Evolutionary conservation across 2,797 vertebrate genomes (phyloP).

Genomic region (Allobates femoralis): DNA sequence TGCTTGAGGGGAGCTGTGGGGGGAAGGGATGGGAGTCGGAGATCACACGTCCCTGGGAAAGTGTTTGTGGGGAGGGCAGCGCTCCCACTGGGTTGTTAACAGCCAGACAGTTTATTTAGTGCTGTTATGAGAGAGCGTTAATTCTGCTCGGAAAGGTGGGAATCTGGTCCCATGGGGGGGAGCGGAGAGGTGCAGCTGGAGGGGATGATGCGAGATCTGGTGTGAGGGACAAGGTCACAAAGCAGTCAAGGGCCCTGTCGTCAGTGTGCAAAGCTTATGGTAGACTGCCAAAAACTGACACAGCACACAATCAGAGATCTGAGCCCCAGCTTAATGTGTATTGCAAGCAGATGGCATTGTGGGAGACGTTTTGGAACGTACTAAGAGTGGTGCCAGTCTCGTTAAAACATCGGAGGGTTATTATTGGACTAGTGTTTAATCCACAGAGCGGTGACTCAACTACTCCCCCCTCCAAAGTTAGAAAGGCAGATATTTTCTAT

Average conservation of each 20-base stretch:
- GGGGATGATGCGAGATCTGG: constrained; percentile 42
- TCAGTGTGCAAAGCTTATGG: constrained; percentile 20
- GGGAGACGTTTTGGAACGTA: not conserved
- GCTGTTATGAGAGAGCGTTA: constrained; percentile 63
- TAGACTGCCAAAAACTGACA: constrained; percentile 48
- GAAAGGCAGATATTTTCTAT: not conserved
- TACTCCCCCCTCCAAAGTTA: not conserved
- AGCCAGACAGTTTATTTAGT: constrained; percentile 65
- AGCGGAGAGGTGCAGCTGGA: constrained; percentile 57
- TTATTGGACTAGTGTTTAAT: constrained; percentile 23
- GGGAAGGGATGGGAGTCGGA: constrained; percentile 51
- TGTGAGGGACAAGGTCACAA: constrained; percentile 60
- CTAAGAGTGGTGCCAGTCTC: constrained; percentile 17
- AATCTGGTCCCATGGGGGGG: constrained; percentile 54
- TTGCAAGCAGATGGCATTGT: constrained; percentile 40
- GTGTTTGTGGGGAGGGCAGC: constrained; percentile 62
- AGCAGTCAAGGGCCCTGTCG: constrained; percentile 58
- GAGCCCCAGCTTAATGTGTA: constrained; percentile 9
- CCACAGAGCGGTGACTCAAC: constrained; percentile 25
- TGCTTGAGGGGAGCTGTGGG: constrained; percentile 41
- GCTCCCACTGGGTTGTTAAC: constrained; percentile 63
- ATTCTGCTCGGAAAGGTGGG: constrained; percentile 63
- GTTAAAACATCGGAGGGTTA: not conserved
- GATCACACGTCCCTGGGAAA: constrained; percentile 62
- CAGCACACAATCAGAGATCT: constrained; percentile 31